These are phyloP conservation scores for Aquatica leii DNA, from an alignment of 2,888 invertebrate species.

Conservation along the genomic window DNA sequence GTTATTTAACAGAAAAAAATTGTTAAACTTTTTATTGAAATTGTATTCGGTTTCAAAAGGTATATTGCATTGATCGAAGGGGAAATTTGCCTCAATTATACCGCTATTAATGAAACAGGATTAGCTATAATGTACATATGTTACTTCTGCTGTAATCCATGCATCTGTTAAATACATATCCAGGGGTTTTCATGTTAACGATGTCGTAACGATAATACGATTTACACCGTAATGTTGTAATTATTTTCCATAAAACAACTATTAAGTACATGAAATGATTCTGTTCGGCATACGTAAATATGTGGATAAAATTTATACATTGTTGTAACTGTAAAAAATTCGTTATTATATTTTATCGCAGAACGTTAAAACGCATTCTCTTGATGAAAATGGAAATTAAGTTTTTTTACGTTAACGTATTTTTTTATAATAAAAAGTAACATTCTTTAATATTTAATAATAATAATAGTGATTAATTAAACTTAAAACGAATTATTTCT, in stretches of 20 bases:
- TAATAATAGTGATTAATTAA: too few species aligned
- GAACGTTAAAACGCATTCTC: too few species aligned
- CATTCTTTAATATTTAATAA: too few species aligned
- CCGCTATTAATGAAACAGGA: background rate
- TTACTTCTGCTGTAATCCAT: constrained; percentile 21
- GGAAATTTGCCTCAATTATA: background rate
- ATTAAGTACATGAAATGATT: constrained; percentile 27
- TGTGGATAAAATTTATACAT: constrained; percentile 17
- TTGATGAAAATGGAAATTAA: too few species aligned
- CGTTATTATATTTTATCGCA: too few species aligned
- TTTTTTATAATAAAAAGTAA: too few species aligned
- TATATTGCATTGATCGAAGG: too few species aligned
- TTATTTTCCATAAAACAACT: constrained; percentile 26
- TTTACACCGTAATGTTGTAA: constrained; percentile 24
- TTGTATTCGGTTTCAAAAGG: too few species aligned
- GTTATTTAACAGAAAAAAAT: too few species aligned
- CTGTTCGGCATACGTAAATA: constrained; percentile 9
- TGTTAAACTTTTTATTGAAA: too few species aligned
- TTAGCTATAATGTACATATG: constrained; percentile 18
- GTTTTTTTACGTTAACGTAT: too few species aligned
- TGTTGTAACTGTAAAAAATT: constrained; percentile 2
- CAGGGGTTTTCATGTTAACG: constrained; percentile 27
- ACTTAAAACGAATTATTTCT: too few species aligned
- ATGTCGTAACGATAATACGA: constrained; percentile 30
- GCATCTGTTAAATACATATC: constrained; percentile 33